Evolutionary conservation across 2,888 invertebrate species (phyloP).

Genomic region (Mythimna ferrago): DNA sequence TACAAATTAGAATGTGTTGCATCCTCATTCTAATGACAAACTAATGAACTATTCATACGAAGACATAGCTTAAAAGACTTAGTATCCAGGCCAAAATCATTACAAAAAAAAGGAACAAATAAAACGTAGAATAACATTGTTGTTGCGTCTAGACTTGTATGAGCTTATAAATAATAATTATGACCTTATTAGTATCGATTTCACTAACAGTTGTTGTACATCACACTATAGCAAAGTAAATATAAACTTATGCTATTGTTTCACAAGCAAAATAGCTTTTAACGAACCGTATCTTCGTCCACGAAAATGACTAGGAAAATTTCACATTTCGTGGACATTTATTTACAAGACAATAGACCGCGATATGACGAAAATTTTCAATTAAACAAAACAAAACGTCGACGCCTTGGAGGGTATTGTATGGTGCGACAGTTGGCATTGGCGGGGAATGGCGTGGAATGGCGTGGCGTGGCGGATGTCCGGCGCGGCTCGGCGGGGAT

Average conservation of each 20-base stretch:
- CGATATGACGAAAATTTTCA: conserved; percentile 86
- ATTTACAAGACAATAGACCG: conserved; percentile 76
- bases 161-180: neutral
- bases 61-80: no score
- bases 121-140: neutral
- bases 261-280: conserved; percentile 19
- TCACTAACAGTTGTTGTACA: conserved; percentile 24
- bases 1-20: no score
- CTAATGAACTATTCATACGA: no score
- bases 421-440: conserved; percentile 74
- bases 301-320: conserved; percentile 51
- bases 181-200: conserved; percentile 32
- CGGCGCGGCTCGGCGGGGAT: conserved; percentile 74
- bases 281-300: conserved; percentile 34
- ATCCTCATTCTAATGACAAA: no score
- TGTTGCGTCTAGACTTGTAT: conserved; percentile 14
- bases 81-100: no score
- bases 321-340: conserved; percentile 59
- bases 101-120: neutral
- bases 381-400: conserved; percentile 86
- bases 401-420: conserved; percentile 78
- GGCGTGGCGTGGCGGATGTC: conserved; percentile 77
- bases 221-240: neutral
- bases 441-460: conserved; percentile 73
- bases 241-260: conserved; percentile 6